Evolutionary conservation across 2,888 invertebrate species (phyloP), one percentile per base, ranked within the genome.

Genomic region (Caenorhabditis japonica): DNA sequence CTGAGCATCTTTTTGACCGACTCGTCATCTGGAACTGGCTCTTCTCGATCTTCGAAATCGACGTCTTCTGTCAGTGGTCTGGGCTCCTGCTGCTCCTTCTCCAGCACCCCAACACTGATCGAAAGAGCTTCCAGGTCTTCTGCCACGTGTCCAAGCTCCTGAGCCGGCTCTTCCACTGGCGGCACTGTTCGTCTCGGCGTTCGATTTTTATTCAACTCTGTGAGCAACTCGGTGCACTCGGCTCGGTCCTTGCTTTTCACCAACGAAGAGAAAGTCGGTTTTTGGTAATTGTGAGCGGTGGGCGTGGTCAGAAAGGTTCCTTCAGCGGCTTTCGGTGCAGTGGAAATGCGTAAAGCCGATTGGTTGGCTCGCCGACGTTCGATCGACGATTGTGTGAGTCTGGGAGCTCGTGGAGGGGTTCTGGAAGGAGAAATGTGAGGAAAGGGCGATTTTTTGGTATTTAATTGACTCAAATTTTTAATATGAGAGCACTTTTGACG

Each of bases 201-300:
- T 39, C 39, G 19, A 13, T n/a, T n/a, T 49, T 49, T 19, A 1
- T 33, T n/a, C 21, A 51, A n/a, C 17, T 19, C 51, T 4, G 19
- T 36, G 21, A 4, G 8, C 12, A 17, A 33, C 23, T 13, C 19
- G n/a, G n/a, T n/a, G n/a, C n/a, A n/a, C n/a, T 39, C 47, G 30
- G 30, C 30, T 5, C 30, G 7, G 30, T 5, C 30, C 7, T 30
- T 30, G 30, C 30, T 46, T 27, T 59, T 59, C 3, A 27, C 46
- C 15, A 59, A 13, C 4, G 58, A 59, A 4, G 58, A 47, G 25
- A 39, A 8, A 0, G 58, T 59, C 3, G 58, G 58, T 19, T 34
- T 59, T n/a, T 19, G 36, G n/a, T 47, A 59, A 8, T 59, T 23
- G 17, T 23, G 36, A n/a, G n/a, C n/a, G 4, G 25, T 15, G 0